phyloP scores from a whole-genome alignment of 2,113 vertebrate species.

The Epinephelus lanceolatus region DNA sequence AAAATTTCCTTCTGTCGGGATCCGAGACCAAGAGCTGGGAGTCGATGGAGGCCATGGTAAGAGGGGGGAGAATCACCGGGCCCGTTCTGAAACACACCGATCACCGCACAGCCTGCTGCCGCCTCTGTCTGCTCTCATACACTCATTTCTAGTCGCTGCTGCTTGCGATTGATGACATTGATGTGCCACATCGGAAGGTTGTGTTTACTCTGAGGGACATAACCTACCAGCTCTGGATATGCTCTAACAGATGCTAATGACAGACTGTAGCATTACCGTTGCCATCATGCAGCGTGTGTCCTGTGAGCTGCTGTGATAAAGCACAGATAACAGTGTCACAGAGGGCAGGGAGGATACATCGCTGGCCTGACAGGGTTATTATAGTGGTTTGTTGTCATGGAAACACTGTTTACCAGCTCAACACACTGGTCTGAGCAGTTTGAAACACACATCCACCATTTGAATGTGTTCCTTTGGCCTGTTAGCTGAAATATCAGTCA shows the following conservation, averaged over 20 bases:
- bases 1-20: constrained; percentile 89
- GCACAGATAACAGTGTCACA: neutral
- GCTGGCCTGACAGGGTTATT: neutral
- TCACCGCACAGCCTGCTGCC: no score
- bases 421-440: neutral
- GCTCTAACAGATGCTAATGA: neutral
- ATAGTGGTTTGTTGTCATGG: constrained; percentile 44
- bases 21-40: constrained; percentile 92
- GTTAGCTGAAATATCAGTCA: neutral
- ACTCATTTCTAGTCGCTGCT: neutral
- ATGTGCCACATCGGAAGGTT: neutral
- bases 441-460: constrained; percentile 3
- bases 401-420: constrained; percentile 29
- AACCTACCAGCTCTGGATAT: neutral
- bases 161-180: neutral
- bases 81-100: neutral
- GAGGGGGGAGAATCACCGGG: constrained; percentile 10
- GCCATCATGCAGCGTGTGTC: neutral
- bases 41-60: constrained; percentile 95
- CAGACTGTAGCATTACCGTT: neutral
- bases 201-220: neutral
- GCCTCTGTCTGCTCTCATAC: neutral
- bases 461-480: neutral
- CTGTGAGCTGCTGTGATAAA: neutral
- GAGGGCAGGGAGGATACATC: neutral